These are phyloP conservation scores for Drosophila stalkeri DNA, from an alignment of 2,888 invertebrate genomes.

Conservation along the genomic window DNA sequence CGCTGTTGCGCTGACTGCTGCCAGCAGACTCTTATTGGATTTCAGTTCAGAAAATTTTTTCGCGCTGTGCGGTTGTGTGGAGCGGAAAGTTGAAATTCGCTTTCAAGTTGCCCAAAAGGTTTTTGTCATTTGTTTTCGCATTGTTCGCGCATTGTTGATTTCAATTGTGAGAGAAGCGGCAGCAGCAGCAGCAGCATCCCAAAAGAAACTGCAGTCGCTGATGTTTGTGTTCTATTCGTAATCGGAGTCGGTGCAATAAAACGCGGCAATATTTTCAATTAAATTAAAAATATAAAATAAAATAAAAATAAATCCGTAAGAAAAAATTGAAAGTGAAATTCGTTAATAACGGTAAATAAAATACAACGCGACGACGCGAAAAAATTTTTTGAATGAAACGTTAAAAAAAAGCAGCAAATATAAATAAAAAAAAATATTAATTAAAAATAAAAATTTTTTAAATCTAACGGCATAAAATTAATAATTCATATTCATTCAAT, in stretches of 20 bases:
- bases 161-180: slow-evolving; percentile 58
- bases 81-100: slow-evolving; percentile 69
- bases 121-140: slow-evolving; percentile 57
- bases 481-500: slow-evolving; percentile 59
- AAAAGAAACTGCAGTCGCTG: slow-evolving; percentile 46
- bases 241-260: slow-evolving; percentile 46
- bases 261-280: slow-evolving; percentile 37
- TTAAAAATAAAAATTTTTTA: background rate
- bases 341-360: slow-evolving; percentile 66
- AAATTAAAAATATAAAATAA: slow-evolving; percentile 12
- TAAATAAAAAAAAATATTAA: slow-evolving; percentile 25
- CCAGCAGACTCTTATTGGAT: slow-evolving; percentile 55
- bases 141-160: slow-evolving; percentile 61
- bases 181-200: slow-evolving; percentile 44
- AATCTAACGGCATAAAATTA: slow-evolving; percentile 33
- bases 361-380: slow-evolving; percentile 54
- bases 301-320: slow-evolving; percentile 18
- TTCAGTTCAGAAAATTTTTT: slow-evolving; percentile 70
- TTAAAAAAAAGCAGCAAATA: slow-evolving; percentile 33
- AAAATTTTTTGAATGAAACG: slow-evolving; percentile 66
- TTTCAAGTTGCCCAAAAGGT: slow-evolving; percentile 66
- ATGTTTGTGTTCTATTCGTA: slow-evolving; percentile 44
- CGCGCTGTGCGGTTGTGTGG: slow-evolving; percentile 75
- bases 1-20: slow-evolving; percentile 40
- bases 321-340: slow-evolving; percentile 77